These are phyloP conservation scores for Zygogramma bicolorata DNA, from an alignment of 2,888 invertebrate species.

Conservation along the genomic window DNA sequence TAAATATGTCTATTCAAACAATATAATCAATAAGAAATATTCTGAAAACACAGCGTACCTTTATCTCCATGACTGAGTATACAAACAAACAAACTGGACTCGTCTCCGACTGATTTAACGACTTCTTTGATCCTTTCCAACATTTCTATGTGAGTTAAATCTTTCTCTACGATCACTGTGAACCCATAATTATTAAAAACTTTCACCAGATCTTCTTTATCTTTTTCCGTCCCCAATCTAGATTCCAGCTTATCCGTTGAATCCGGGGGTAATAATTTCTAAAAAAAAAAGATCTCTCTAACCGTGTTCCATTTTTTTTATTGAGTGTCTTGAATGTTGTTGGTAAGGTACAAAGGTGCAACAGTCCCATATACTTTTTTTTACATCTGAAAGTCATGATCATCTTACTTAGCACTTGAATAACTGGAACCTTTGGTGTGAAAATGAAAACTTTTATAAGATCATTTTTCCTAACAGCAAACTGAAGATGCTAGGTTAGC, in stretches of 20 bases:
- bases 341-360: too few species aligned
- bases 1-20: too few species aligned
- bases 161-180: conserved; percentile 51
- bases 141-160: conserved; percentile 59
- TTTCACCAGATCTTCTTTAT: conserved; percentile 57
- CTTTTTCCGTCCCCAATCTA: conserved; percentile 63
- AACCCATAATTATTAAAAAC: conserved; percentile 65
- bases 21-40: too few species aligned
- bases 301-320: background rate
- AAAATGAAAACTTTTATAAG: too few species aligned
- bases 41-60: conserved; percentile 59
- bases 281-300: conserved; percentile 40
- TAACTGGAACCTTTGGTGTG: too few species aligned
- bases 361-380: too few species aligned
- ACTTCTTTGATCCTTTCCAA: conserved; percentile 50
- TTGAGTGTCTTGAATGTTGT: too few species aligned
- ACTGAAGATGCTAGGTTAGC: too few species aligned
- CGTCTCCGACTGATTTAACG: conserved; percentile 53
- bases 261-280: conserved; percentile 54
- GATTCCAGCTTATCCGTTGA: conserved; percentile 52
- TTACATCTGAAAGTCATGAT: too few species aligned
- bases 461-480: too few species aligned
- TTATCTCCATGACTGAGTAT: conserved; percentile 66
- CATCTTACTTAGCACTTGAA: too few species aligned
- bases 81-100: conserved; percentile 65